These are phyloP conservation scores for Brienomyrus brachyistius DNA, from an alignment of 2,113 vertebrate genomes.

Conservation along the genomic window DNA sequence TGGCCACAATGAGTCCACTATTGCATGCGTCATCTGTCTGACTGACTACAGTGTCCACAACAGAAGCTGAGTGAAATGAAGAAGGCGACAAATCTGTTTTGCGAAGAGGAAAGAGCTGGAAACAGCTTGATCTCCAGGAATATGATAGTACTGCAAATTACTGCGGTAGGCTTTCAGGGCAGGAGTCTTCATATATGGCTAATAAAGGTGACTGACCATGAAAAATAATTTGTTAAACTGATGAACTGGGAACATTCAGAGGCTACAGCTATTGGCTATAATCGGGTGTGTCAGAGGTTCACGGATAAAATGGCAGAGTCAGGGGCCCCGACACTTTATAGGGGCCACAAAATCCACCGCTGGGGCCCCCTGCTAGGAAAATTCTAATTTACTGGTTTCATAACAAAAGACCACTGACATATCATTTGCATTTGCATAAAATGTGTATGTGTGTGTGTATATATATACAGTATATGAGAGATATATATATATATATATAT, in stretches of 20 bases:
- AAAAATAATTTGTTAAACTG: not conserved
- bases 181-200: not conserved
- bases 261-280: not conserved
- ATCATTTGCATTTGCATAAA: not conserved
- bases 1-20: not conserved
- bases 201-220: not conserved
- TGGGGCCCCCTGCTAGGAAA: not conserved
- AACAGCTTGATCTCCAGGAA: not conserved
- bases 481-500: too few species aligned
- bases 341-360: not conserved
- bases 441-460: too few species aligned
- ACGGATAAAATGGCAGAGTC: not conserved
- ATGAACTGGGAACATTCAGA: not conserved
- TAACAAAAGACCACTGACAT: not conserved
- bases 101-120: not conserved
- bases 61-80: not conserved
- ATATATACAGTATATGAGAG: too few species aligned
- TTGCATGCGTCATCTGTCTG: not conserved
- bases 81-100: not conserved
- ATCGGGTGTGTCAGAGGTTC: not conserved
- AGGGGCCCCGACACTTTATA: not conserved
- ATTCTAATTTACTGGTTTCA: not conserved
- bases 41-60: not conserved
- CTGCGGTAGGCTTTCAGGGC: not conserved
- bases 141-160: not conserved